Evolutionary conservation across 1,140 invertebrate species (phyloP).

Genomic region (Drosophila pseudoobscura): DNA sequence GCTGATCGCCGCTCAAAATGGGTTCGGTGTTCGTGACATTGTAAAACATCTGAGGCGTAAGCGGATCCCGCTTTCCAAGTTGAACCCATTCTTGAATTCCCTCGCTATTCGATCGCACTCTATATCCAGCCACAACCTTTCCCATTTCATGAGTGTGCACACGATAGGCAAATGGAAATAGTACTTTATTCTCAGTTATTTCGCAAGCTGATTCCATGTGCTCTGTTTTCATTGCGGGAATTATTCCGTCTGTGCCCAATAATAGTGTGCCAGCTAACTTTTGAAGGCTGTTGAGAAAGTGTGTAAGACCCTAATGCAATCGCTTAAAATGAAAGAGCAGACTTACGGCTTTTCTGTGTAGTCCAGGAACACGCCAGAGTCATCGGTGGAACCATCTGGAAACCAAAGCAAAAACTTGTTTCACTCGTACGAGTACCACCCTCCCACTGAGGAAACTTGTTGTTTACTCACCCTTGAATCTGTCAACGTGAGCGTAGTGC

Average conservation of each 20-base stretch:
- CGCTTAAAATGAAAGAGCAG: background rate
- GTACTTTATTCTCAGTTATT: conserved; percentile 91
- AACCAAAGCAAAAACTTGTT: conserved; percentile 50
- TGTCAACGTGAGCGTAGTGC: conserved; percentile 92
- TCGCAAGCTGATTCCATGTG: conserved; percentile 95
- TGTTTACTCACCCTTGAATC: conserved; percentile 86
- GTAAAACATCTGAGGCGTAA: conserved; percentile 98
- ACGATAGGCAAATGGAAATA: conserved; percentile 97
- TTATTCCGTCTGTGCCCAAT: conserved; percentile 91
- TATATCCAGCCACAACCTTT: conserved; percentile 94
- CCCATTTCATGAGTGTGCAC: conserved; percentile 96
- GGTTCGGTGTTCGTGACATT: conserved; percentile 88
- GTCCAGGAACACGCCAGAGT: conserved; percentile 91
- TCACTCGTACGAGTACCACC: background rate
- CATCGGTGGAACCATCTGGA: conserved; percentile 89
- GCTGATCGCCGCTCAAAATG: conserved; percentile 87
- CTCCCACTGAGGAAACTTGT: too few relatives aligned
- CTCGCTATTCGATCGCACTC: conserved; percentile 86
- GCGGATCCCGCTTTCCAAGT: conserved; percentile 95
- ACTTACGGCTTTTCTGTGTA: conserved; percentile 90
- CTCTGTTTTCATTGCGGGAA: conserved; percentile 88
- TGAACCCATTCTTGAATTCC: conserved; percentile 90
- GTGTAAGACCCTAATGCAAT: background rate
- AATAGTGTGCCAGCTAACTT: conserved; percentile 95
- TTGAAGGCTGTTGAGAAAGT: conserved; percentile 84